phyloP scores from a whole-genome alignment of 1,140 invertebrate species.

The Eupeodes corollae region DNA sequence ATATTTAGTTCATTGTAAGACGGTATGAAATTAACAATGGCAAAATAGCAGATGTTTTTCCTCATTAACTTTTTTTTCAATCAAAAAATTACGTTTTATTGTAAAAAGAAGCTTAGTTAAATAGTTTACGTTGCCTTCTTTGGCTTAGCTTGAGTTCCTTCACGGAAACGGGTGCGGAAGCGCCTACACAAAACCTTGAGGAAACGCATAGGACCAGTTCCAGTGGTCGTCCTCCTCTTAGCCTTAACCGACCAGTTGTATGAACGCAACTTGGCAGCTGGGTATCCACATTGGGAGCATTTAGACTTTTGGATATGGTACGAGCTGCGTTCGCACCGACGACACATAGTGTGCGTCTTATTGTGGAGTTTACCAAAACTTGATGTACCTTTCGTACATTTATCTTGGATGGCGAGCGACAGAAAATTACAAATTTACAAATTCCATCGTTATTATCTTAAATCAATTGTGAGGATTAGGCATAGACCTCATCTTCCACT shows the following conservation, averaged over 20 bases:
- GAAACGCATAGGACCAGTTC: constrained; percentile 91
- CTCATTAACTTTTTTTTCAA: too few species aligned
- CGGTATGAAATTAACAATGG: too few species aligned
- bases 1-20: too few species aligned
- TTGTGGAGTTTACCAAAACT: constrained; percentile 99
- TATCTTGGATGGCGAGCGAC: constrained; percentile 33
- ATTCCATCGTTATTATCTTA: too few species aligned
- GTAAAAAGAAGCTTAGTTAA: too few species aligned
- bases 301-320: constrained; percentile 99
- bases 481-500: too few species aligned
- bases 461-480: too few species aligned
- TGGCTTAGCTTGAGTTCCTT: constrained; percentile 50
- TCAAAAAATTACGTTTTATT: too few species aligned
- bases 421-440: too few species aligned
- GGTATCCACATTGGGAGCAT: constrained; percentile 98
- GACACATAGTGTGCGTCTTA: constrained; percentile 97
- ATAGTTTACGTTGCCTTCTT: constrained; percentile 27
- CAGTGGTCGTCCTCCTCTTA: constrained; percentile 97
- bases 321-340: constrained; percentile 90
- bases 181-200: constrained; percentile 84
- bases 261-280: constrained; percentile 79
- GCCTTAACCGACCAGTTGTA: constrained; percentile 99
- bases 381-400: constrained; percentile 92
- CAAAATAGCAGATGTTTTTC: too few species aligned
- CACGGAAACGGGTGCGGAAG: constrained; percentile 69